Evolutionary conservation across 2,113 vertebrate genomes (phyloP), one percentile per base, ranked within the genome.

Genomic region (Symphodus melops): DNA sequence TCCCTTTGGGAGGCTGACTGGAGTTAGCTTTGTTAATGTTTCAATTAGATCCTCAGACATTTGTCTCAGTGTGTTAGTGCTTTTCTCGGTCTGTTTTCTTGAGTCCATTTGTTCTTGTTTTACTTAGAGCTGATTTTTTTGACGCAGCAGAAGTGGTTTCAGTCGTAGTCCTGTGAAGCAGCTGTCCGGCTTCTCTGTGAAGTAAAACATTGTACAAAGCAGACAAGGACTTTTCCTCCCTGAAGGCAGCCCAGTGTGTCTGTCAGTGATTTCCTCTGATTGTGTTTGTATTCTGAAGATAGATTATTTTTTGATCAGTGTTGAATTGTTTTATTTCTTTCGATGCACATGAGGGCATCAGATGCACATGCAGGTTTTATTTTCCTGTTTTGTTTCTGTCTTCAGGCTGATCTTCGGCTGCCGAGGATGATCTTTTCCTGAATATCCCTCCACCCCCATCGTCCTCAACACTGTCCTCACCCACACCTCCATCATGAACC

Each of bases 401-500:
- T 75, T 9, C 71, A 88, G 84, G 68, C 51, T 77, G 61, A 77
- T 62, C 23, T 17, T 56, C 9, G 48, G 14, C 53, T 41, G 68
- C 62, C 52, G 66, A 68, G 1, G 68, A 85, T 17, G 55, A 86
- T 81, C 83, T 53, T 75, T 13, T 81, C 75, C 68, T 92, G 72
- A 92, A 54, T 58, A 28, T 13, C 21, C 14, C 37, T 23, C 39
- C 17, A 5, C n/a, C 19, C 49, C n/a, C 16, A 41, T 55, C 59
- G 23, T 51, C 72, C 63, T 63, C 68, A 56, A 71, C 28, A 55
- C 57, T 9, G 16, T 42, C 36, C 37, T 53, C 5, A 13, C 62
- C 19, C 59, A 71, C 62, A 78, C 53, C 72, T 79, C 65, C 60
- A 77, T 62, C 72, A 95, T 95, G 94, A 95, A 95, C 81, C 94